Conservation (phyloP, 2,888 invertebrate species). For the Scelioninae gen. 2 region DNA sequence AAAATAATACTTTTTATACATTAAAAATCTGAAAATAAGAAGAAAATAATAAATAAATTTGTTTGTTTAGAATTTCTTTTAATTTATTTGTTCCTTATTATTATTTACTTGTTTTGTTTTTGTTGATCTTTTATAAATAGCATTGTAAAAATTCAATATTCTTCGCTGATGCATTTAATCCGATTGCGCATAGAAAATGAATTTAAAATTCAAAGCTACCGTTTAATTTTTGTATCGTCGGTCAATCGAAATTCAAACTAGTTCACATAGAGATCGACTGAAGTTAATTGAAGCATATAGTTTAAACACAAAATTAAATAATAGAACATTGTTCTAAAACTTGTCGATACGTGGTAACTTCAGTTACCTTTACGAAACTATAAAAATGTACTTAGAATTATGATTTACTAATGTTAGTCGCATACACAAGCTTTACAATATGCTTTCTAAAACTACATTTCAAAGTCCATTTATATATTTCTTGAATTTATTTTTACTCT, state of each 20-base stretch:
- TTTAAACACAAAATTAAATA: slow-evolving; percentile 52
- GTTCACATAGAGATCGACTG: slow-evolving; percentile 32
- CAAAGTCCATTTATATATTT: not conserved
- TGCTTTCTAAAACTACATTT: slow-evolving; percentile 23
- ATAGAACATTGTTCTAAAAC: slow-evolving; percentile 35
- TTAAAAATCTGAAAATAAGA: too few relatives aligned
- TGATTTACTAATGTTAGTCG: slow-evolving; percentile 42
- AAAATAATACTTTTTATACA: too few relatives aligned
- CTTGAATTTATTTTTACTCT: too few relatives aligned
- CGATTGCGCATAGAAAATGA: not conserved
- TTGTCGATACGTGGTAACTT: slow-evolving; percentile 13
- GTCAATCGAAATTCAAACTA: slow-evolving; percentile 48
- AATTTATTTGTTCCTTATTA: too few relatives aligned
- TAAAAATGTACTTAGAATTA: slow-evolving; percentile 51
- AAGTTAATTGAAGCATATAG: slow-evolving; percentile 31
- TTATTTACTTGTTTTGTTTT: too few relatives aligned
- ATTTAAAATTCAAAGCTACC: not conserved
- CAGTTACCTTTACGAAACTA: slow-evolving; percentile 45
- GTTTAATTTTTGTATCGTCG: slow-evolving; percentile 18
- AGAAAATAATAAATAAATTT: too few relatives aligned
- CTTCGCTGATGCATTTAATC: not conserved
- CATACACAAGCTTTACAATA: slow-evolving; percentile 2
- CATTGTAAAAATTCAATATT: too few relatives aligned
- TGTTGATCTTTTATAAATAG: too few relatives aligned
- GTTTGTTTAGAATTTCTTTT: too few relatives aligned